These are phyloP conservation scores for Myotis findleyi DNA, from an alignment of 2,797 vertebrate species.

Conservation along the genomic window DNA sequence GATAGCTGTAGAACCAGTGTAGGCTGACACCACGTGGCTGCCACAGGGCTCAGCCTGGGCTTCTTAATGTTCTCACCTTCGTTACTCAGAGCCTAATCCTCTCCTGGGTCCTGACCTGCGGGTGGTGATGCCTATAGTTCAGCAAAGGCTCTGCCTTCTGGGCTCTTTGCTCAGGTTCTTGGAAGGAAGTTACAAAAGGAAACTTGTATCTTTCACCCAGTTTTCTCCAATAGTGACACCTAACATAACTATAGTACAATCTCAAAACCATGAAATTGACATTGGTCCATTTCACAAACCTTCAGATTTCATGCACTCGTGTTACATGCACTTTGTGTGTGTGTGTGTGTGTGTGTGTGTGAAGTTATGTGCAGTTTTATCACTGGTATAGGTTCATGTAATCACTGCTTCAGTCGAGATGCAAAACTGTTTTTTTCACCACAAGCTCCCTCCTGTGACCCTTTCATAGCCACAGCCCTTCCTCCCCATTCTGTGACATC, in stretches of 20 bases:
- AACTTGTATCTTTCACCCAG: not conserved
- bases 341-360: not conserved
- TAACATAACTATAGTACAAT: rapidly evolving
- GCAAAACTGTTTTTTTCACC: not conserved
- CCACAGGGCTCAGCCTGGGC: not conserved
- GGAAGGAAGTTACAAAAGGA: not conserved
- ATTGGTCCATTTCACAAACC: not conserved
- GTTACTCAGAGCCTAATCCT: not conserved
- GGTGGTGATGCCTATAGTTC: not conserved
- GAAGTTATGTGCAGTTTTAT: not conserved
- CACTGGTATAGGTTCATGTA: not conserved
- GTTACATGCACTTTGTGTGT: not conserved
- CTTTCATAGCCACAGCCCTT: not conserved
- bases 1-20: not conserved
- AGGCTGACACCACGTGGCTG: not conserved
- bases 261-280: not conserved
- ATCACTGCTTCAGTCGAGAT: not conserved
- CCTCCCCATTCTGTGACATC: not conserved
- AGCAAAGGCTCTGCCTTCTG: not conserved
- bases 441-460: not conserved
- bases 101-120: not conserved
- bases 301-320: not conserved
- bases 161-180: not conserved
- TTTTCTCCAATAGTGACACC: not conserved
- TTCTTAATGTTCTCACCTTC: not conserved